Conservation (phyloP, 2,113 vertebrate genomes). For the Forbesichthys agassizii region DNA sequence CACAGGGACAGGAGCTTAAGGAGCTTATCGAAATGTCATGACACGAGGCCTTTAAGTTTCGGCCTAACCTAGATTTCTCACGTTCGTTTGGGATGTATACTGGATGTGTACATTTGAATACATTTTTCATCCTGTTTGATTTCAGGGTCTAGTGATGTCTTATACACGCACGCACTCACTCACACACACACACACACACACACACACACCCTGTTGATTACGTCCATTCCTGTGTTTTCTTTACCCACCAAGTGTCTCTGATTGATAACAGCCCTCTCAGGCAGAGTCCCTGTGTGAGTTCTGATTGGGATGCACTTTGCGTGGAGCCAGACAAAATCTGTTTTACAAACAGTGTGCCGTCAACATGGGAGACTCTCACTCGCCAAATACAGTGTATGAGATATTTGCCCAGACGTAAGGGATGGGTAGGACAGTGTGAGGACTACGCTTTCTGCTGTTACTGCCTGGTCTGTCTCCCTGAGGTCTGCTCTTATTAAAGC, state of each 20-base stretch:
- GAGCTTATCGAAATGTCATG: no score
- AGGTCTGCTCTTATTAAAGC: conserved; percentile 20
- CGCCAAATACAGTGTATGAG: conserved; percentile 7
- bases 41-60: conserved; percentile 7
- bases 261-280: conserved; percentile 19
- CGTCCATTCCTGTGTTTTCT: neutral
- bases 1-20: no score
- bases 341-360: conserved; percentile 9
- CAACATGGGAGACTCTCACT: neutral
- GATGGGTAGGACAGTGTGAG: conserved; percentile 5
- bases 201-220: no score
- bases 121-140: conserved; percentile 5
- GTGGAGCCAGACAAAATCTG: conserved; percentile 12
- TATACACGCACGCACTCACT: neutral
- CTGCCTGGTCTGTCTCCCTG: conserved; percentile 32
- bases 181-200: neutral
- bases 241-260: neutral
- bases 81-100: conserved; percentile 15
- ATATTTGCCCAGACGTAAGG: conserved; percentile 20
- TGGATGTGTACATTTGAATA: conserved; percentile 30
- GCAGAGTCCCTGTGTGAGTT: conserved; percentile 6
- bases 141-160: conserved; percentile 9
- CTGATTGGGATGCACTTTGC: conserved; percentile 14
- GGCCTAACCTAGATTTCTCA: conserved; percentile 4
- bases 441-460: conserved; percentile 11